These are phyloP conservation scores for Apus apus DNA, from an alignment of 2,113 vertebrate genomes.

Conservation along the genomic window DNA sequence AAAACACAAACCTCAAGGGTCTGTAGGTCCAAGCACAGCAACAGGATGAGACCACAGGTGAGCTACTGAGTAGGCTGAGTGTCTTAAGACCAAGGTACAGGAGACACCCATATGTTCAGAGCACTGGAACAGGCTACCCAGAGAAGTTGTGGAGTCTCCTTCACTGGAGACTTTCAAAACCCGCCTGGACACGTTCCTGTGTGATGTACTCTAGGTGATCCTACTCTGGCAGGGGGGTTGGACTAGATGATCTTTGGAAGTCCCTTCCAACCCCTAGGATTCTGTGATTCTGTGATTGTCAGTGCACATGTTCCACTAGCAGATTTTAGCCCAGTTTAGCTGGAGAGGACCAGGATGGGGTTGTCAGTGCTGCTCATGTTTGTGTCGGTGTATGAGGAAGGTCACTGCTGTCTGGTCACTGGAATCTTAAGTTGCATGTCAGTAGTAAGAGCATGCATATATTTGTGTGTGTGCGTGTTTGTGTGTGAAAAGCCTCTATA, in stretches of 20 bases:
- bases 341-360: background rate
- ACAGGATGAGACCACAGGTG: background rate
- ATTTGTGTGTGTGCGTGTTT: too few species aligned
- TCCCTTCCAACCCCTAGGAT: too few species aligned
- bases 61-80: background rate
- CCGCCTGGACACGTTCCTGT: too few species aligned
- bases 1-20: background rate
- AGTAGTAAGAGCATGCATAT: background rate
- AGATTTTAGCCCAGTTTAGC: background rate
- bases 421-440: background rate
- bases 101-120: too few species aligned
- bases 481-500: too few species aligned
- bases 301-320: background rate
- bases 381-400: fast-evolving
- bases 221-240: too few species aligned
- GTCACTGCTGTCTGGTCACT: background rate
- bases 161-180: too few species aligned
- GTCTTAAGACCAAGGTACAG: background rate
- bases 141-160: too few species aligned
- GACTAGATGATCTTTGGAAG: too few species aligned
- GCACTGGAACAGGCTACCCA: too few species aligned
- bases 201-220: too few species aligned
- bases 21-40: background rate
- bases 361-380: background rate
- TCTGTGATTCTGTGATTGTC: too few species aligned